Evolutionary conservation across 2,888 invertebrate genomes (phyloP), one percentile per base, ranked within the genome.

Genomic region (Harpalus rufipes): DNA sequence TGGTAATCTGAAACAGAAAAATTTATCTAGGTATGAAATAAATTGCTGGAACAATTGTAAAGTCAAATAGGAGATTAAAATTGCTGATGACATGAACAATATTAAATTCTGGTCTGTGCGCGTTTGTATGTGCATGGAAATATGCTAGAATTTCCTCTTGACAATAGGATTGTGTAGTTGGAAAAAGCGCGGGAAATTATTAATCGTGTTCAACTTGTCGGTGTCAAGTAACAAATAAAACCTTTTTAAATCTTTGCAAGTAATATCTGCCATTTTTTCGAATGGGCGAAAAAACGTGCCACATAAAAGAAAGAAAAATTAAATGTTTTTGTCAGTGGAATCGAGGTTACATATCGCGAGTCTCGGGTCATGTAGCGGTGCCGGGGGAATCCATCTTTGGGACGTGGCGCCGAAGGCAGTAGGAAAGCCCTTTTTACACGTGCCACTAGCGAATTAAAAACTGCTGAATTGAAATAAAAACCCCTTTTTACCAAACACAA

Each of bases 391-490:
- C 14, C 16, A 80, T 51, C 44, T 51, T 12, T 2, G 80, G 39
- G 80, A 25, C 18, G 25, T 59, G 76, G 76, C 8, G 18, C 76
- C 76, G 18, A 6, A 21, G 51, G 74, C 74, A 32, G 72, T 16
- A 8, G 21, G 21, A 25, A 21, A 39, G 41, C 18, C 14, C 61
- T 80, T 80, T 80, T 80, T 80, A 32, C 63, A 32, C 63, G 1
- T 39, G n/a, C 25, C 80, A 32, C 79, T 39, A 16, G 79, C 79
- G 80, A 80, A 80, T 80, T 80, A 80, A 80, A 80, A 80, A 80
- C 80, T 80, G 61, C 80, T 80, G 80, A 80, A 80, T 80, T 80
- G 80, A 80, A 80, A 80, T 59, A 80, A 59, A 58, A 59, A 32
- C 18, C 59, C 32, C 18, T 61, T 63, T 39, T 39, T 80, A 21